Evolutionary conservation across 2,113 vertebrate species (phyloP), one percentile per base, ranked within the genome.

Genomic region (Antidorcas marsupialis): DNA sequence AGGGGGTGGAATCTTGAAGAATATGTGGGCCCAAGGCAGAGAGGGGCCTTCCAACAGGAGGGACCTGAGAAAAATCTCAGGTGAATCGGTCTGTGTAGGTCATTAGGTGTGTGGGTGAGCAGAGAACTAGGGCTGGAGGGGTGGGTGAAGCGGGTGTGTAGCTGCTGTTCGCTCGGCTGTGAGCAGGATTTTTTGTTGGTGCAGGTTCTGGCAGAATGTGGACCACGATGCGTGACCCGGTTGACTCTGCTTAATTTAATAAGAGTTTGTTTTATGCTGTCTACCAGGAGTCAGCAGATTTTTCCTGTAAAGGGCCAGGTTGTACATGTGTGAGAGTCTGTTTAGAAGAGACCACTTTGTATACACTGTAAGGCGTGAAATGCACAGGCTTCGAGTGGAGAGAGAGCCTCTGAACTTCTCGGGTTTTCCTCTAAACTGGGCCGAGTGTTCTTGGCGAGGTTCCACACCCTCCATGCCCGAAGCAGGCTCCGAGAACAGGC

Each of bases 211-310:
- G 64, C 60, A 43, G 28, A 16, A 16, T 55, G 5, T n/a, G n/a
- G 79, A 19, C 36, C 8, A 0, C 13, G 43, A 8, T 52, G 7
- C 8, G 0, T 21, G n/a, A 52, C 30, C 1, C 1, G 0, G 16
- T 36, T 28, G 23, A 16, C 27, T 52, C 7, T 55, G 17, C 52
- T 43, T 39, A 59, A 55, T 95, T 13, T 71, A 81, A 36, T 16
- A 53, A 57, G 43, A 59, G 53, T 43, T 47, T 79, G 59, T 55
- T 76, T 79, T n/a, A 0, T 71, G 36, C 53, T 55, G 30, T 74
- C 36, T n/a, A 23, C 36, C 25, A 53, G 43, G 33, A 89, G 36
- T 39, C 1, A 3, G 76, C 25, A 33, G 11, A 23, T 36, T 14
- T 76, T 81, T 47, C 71, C n/a, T 50, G 0, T 78, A 5, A 91